Conservation (phyloP, 2,113 vertebrate genomes). For the Rhynchopsitta pachyrhyncha region DNA sequence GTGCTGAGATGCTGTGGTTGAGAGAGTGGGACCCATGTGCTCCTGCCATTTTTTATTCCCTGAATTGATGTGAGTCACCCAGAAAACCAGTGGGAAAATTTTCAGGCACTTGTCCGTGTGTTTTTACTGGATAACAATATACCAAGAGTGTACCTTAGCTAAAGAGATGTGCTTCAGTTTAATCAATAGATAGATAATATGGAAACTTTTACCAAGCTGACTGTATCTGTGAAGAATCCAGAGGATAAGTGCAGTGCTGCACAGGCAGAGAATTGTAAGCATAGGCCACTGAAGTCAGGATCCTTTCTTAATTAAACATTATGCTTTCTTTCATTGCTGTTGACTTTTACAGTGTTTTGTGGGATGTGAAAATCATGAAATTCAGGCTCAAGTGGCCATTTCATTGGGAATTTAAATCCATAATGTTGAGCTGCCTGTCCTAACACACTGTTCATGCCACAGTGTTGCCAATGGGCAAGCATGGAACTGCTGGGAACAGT, state of each 20-base stretch:
- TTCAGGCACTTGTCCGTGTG: background rate
- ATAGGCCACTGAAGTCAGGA: too few relatives aligned
- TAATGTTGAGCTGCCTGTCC: background rate
- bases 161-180: background rate
- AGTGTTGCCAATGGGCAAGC: fast-evolving
- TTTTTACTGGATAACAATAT: background rate
- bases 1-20: background rate
- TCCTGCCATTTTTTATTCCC: background rate
- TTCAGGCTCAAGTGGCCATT: background rate
- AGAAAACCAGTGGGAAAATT: background rate
- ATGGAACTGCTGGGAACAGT: background rate
- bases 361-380: background rate
- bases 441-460: fast-evolving
- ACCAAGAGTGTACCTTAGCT: background rate
- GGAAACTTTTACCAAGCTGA: background rate
- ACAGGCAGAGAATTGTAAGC: background rate
- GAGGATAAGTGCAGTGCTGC: background rate
- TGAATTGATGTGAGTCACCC: background rate
- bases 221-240: background rate
- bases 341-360: background rate
- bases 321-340: background rate
- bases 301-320: background rate
- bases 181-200: background rate
- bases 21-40: fast-evolving
- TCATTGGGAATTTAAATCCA: background rate